phyloP scores from a whole-genome alignment of 1,140 invertebrate genomes.

The Papilio xuthus region DNA sequence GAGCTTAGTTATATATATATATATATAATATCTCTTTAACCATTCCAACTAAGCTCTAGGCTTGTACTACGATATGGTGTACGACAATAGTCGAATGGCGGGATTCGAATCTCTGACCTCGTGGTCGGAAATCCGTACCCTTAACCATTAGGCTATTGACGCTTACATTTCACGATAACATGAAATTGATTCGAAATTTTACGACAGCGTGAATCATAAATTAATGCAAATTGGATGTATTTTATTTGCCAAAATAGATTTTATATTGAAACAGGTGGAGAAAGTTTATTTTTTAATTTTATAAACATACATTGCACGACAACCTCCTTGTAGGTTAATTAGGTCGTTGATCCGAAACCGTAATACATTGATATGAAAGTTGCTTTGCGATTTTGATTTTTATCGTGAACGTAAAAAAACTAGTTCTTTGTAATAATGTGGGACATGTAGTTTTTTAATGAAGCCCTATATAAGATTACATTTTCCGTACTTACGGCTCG shows the following conservation, averaged over 20 bases:
- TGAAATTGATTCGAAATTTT: too few relatives aligned
- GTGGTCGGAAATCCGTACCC: too few relatives aligned
- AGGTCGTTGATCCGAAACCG: neutral
- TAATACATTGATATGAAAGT: constrained; percentile 1
- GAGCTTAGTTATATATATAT: too few relatives aligned
- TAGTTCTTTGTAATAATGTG: neutral
- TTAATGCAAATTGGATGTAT: neutral
- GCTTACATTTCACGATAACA: too few relatives aligned
- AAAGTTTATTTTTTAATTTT: neutral
- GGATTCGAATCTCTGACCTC: too few relatives aligned
- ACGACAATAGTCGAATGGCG: too few relatives aligned
- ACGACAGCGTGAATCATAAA: neutral
- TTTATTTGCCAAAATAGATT: too few relatives aligned
- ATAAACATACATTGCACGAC: neutral
- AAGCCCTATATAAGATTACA: constrained; percentile 27
- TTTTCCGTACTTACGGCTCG: constrained; percentile 11
- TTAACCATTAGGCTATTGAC: too few relatives aligned
- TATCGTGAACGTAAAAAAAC: neutral
- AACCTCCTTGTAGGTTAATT: neutral
- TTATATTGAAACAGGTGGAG: neutral
- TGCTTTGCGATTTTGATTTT: neutral
- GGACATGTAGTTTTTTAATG: constrained; percentile 2
- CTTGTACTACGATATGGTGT: too few relatives aligned
- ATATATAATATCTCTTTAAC: too few relatives aligned
- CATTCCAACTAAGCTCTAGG: too few relatives aligned